phyloP scores from a whole-genome alignment of 2,888 invertebrate genomes.

The Netelia virgata region DNA sequence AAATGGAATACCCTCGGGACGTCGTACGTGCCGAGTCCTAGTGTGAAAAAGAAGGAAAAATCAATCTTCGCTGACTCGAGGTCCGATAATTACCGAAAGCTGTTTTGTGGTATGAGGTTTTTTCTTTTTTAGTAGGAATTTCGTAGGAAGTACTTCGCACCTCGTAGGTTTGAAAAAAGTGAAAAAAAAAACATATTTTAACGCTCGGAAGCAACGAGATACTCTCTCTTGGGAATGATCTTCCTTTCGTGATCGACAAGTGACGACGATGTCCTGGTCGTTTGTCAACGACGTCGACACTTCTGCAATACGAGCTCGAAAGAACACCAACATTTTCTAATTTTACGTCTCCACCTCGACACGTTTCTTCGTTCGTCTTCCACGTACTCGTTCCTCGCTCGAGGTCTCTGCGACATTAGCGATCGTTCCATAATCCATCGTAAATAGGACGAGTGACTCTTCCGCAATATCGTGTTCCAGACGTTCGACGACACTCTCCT shows the following conservation, averaged over 20 bases:
- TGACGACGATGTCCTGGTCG: slow-evolving; percentile 80
- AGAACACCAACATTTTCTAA: slow-evolving; percentile 59
- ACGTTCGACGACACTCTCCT: neutral
- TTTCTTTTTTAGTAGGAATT: slow-evolving; percentile 32
- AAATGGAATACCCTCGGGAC: slow-evolving; percentile 50
- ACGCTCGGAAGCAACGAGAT: slow-evolving; percentile 29
- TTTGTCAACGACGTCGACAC: slow-evolving; percentile 83
- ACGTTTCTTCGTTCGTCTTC: neutral
- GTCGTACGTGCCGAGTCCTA: slow-evolving; percentile 24
- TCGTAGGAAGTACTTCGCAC: slow-evolving; percentile 52
- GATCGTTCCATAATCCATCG: neutral
- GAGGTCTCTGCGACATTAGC: slow-evolving; percentile 12
- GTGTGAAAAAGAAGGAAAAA: slow-evolving; percentile 34
- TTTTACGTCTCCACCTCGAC: slow-evolving; percentile 25
- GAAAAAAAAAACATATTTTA: too few relatives aligned
- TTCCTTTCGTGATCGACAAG: slow-evolving; percentile 77
- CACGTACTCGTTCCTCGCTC: slow-evolving; percentile 34
- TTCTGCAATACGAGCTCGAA: slow-evolving; percentile 83
- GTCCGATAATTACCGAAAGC: neutral
- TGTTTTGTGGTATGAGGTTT: slow-evolving; percentile 56
- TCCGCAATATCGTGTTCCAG: slow-evolving; percentile 56
- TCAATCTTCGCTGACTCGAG: slow-evolving; percentile 26
- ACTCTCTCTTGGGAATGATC: slow-evolving; percentile 22
- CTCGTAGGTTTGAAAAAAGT: too few relatives aligned
- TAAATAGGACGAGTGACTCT: slow-evolving; percentile 32